Percentiles rank a stretch among this genome's conserved stretches.
Conservation (phyloP, 2,113 vertebrate species). For the Corvus cornix region DNA sequence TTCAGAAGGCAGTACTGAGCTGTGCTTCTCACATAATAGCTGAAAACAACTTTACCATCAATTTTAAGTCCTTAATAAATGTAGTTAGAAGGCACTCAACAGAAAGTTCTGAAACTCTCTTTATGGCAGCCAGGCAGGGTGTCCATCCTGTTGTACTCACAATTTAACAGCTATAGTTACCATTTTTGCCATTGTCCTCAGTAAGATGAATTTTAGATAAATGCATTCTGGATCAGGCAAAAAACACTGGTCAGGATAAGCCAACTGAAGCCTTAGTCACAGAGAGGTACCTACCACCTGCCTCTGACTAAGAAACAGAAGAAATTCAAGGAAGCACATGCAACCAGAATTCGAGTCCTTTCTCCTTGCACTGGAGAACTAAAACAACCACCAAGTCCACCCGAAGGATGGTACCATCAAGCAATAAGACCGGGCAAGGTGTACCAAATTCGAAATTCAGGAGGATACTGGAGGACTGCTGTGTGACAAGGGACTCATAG, state of each 20-base stretch:
- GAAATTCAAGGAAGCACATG: not conserved
- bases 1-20: not conserved
- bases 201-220: not conserved
- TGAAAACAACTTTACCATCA: too few species aligned
- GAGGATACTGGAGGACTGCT: not conserved
- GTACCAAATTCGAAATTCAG: not conserved
- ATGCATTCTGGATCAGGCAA: not conserved
- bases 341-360: not conserved
- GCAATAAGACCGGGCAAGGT: not conserved
- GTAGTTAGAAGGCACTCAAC: not conserved
- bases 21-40: not conserved
- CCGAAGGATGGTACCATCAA: not conserved
- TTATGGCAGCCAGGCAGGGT: not conserved
- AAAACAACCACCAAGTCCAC: not conserved
- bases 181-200: not conserved
- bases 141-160: not conserved
- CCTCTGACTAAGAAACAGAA: not conserved
- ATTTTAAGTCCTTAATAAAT: not conserved
- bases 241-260: not conserved
- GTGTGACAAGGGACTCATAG: fast-evolving
- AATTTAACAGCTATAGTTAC: not conserved
- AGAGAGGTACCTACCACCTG: not conserved
- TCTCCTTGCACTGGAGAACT: not conserved
- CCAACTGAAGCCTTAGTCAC: not conserved
- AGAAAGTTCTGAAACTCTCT: not conserved